Base-by-base conservation (phyloP, 2,888 invertebrate genomes). In the Tetranychus piercei region DNA sequence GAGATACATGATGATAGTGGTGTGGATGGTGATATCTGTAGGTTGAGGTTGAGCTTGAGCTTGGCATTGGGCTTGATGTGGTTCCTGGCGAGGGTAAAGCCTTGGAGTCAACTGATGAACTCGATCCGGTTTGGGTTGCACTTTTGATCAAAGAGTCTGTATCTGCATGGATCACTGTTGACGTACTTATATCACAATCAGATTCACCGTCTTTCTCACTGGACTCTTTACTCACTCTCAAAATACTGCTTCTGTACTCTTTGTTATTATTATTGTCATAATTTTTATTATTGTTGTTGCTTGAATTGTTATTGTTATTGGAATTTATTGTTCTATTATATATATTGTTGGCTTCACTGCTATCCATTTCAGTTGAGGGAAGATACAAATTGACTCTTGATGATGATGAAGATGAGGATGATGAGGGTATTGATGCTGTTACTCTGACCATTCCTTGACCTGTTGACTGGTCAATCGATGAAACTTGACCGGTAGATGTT, bases 121-220 rank as follows among this genome's bases (percentile, higher is more conserved):
- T 23, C 6, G 64, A 43, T 64, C 20, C 44, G 1, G 11, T 69
- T 20, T 7, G 11, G 11, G 22, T 23, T 20, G 11, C 11, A 69
- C 20, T 23, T 75, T 64, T 73, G 44, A 77, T 55, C 73, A 77
- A 55, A 6, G 76, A 74, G 8, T 75, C 74, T 8, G 77, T 77
- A 44, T 77, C 77, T 64, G 74, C 73, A 70, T 76, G 71, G 18
- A 78, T 77, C n/a, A 78, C 78, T 4, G 78, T 78, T n/a, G 76
- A 74, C 23, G 76, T 74, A 55, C 78, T 78, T 15, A 77, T 72
- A 45, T 77, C 78, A 73, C 76, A 76, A 72, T 76, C 77, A n/a
- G 78, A 77, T 65, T 78, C 69, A 69, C 20, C 77, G 8, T 70
- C 55, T 18, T 23, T 67, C 7, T 74, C 74, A 23, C n/a, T 34